A percentile compares a stretch with the other conserved stretches of the same genome.
Evolutionary conservation across 2,113 vertebrate genomes (phyloP).

Genomic region (Aldabrachelys gigantea): DNA sequence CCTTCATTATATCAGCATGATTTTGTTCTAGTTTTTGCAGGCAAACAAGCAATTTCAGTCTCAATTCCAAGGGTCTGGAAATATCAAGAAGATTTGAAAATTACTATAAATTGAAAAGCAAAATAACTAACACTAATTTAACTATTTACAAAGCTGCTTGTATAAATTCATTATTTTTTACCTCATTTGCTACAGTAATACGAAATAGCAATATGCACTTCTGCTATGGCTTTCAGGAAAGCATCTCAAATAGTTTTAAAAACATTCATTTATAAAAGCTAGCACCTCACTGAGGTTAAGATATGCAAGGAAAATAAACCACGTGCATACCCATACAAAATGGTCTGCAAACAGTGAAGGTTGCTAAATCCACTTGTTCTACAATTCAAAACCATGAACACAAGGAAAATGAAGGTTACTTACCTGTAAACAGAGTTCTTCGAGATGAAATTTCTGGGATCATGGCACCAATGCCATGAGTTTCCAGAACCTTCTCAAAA

Average conservation of each 20-base stretch:
- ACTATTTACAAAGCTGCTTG: neutral
- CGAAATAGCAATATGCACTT: neutral
- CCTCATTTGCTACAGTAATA: neutral
- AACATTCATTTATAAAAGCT: neutral
- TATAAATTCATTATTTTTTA: neutral
- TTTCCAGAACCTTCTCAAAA: too few species aligned
- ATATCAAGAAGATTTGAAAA: neutral
- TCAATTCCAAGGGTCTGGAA: slow-evolving; percentile 76
- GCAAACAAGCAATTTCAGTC: slow-evolving; percentile 76
- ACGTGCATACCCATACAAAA: neutral
- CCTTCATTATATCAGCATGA: slow-evolving; percentile 82
- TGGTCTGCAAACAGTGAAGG: neutral
- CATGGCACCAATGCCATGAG: too few species aligned
- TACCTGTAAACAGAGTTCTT: too few species aligned
- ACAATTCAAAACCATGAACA: neutral
- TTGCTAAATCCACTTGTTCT: neutral
- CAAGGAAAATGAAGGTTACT: neutral
- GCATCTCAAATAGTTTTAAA: neutral
- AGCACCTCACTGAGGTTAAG: neutral
- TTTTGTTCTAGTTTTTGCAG: slow-evolving; percentile 75
- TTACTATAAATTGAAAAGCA: neutral
- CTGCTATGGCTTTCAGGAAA: neutral
- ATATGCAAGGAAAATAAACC: neutral
- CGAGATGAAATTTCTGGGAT: too few species aligned
- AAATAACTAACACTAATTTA: neutral